Base-by-base conservation (phyloP, 2,888 invertebrate genomes). In the Cerceris ruficornis region DNA sequence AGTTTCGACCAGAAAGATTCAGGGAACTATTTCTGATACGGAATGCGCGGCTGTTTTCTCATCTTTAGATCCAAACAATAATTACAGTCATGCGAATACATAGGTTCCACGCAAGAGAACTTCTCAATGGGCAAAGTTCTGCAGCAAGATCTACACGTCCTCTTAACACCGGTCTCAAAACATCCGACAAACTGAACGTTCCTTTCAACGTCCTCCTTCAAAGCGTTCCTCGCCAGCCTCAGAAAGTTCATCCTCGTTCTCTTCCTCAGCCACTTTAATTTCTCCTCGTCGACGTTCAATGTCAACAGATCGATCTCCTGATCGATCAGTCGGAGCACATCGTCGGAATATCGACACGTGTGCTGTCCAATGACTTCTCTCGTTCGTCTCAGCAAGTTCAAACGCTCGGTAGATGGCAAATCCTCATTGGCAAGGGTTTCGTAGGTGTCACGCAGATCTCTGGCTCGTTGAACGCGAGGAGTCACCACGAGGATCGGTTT, bases 401-500 rank as follows among this genome's bases (percentile, higher is more conserved):
- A 92, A 54, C 96, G 94, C 82, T 96, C 95, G 80, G 95, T 94
- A 17, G 94, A 93, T 0, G 94, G 93, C 77, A 94, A 90, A 82
- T 95, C 93, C 28, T 94, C 93, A 61, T 93, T 93, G 5, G 66
- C 46, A 81, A 98, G 93, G 68, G 95, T 94, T 84, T 95, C 94
- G 90, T 96, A 97, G 15, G 97, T 93, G 85, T 95, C 95, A 69
- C 95, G 95, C 64, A 97, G 93, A 87, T 96, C 95, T 67, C 95
- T 94, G 8, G 97, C 97, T 84, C 95, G 95, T 88, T 97, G 96
- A 17, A 96, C 96, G 89, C 96, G 96, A 54, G 96, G 90, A 0
- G 98, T 96, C 83, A 98, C 97, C 95, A 98, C 96, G 80, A 95
- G 94, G n/a, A 98, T 95, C 59, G 95, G 91, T 73, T 93, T 93